Evolutionary conservation across 2,888 invertebrate species (phyloP), one percentile per base, ranked within the genome.

Genomic region (Drosophila engyochracea): DNA sequence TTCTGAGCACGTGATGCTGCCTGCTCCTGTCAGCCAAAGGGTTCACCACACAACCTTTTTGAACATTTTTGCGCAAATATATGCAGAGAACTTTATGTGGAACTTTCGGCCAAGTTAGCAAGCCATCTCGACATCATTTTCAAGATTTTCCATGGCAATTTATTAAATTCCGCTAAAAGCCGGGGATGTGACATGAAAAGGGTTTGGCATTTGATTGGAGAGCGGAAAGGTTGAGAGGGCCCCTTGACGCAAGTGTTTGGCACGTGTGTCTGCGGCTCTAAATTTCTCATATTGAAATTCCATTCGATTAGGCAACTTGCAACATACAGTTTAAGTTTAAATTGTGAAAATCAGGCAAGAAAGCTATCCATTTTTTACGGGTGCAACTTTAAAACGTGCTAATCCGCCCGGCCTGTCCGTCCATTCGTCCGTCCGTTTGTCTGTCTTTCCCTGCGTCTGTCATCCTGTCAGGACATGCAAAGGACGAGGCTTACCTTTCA

Each of bases 131-230:
- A 47, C 62, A 58, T 76, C 64, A 72, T 64, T 76, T 81, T 63
- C 53, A 28, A 58, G 53, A 66, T 65, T 52, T 69, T 55, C 44
- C 37, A 52, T 51, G 64, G 66, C 67, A 82, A 79, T 79, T 75
- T 82, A 81, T 78, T 81, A 78, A 82, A 74, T 82, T 79, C 77
- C 69, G 12, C 49, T 60, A 22, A 74, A 64, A 35, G 4, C 22
- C 31, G 37, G 10, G 30, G 25, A 63, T 60, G 52, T 47, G 65
- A 85, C 76, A 76, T 90, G 85, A 86, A 90, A 86, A 86, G 85
- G 85, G 90, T 86, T 90, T 85, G 81, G 85, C 85, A 76, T 61
- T 66, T 53, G 44, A 51, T 53, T 44, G 41, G 35, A 16, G 16
- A 12, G 16, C 4, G 30, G 6, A 9, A 22, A 35, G 4, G 54